These are phyloP conservation scores for Sphecodes monilicornis DNA, from an alignment of 2,888 invertebrate species.

Conservation along the genomic window DNA sequence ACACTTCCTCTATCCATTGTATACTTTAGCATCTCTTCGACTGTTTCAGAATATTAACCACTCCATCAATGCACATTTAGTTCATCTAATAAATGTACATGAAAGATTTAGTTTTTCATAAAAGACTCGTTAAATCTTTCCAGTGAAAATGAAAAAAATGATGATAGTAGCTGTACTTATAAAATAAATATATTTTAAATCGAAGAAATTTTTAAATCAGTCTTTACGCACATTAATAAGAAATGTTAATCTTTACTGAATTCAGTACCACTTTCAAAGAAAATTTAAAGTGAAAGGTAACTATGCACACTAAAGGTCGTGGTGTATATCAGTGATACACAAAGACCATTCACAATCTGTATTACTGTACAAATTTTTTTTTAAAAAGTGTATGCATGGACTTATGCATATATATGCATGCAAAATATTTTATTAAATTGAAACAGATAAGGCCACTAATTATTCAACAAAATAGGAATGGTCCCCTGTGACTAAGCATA, in stretches of 20 bases:
- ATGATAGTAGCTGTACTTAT: too few species aligned
- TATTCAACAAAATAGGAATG: neutral
- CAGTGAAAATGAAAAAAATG: too few species aligned
- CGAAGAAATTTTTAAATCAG: too few species aligned
- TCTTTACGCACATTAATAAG: neutral
- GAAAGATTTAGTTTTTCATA: too few species aligned
- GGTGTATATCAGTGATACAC: too few species aligned
- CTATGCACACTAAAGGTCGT: too few species aligned
- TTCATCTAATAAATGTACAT: neutral
- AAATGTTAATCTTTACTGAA: neutral
- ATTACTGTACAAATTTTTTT: neutral
- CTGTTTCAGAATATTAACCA: neutral
- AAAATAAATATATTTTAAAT: too few species aligned
- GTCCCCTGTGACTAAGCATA: neutral
- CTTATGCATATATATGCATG: neutral
- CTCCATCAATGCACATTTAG: neutral
- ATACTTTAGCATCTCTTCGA: neutral
- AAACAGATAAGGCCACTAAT: neutral
- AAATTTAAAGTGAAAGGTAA: neutral
- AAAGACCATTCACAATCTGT: too few species aligned
- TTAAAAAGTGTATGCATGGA: neutral
- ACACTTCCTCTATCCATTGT: slow-evolving; percentile 6
- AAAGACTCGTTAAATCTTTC: too few species aligned
- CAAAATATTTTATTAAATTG: neutral
- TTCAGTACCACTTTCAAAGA: neutral